phyloP scores from a whole-genome alignment of 2,113 vertebrate species.

The Sporophila hypoxantha region DNA sequence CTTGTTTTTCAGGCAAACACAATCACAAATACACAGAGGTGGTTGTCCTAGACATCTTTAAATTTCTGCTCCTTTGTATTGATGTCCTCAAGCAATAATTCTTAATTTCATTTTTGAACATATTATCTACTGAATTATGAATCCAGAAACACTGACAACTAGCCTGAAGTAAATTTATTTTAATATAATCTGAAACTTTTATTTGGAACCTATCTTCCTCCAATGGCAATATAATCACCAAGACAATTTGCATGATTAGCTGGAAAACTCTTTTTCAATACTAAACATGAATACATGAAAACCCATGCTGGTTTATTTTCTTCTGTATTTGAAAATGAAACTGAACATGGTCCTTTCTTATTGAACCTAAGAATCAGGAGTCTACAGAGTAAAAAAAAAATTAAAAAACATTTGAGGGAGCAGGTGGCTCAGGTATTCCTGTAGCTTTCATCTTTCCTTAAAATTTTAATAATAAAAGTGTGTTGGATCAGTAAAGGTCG shows the following conservation, averaged over 20 bases:
- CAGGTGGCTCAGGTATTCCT: neutral
- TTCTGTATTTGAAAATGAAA: neutral
- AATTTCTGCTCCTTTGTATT: neutral
- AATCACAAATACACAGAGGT: neutral
- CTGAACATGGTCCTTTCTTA: neutral
- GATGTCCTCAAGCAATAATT: neutral
- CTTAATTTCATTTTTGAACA: neutral
- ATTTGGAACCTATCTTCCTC: neutral
- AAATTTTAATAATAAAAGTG: neutral
- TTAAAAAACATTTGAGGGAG: neutral
- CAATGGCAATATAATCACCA: neutral
- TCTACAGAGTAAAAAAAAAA: neutral
- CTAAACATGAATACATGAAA: neutral
- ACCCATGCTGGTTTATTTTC: neutral
- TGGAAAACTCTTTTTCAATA: neutral
- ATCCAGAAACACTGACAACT: neutral
- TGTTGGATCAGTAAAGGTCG: neutral
- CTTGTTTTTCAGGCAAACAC: neutral
- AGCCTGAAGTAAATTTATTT: neutral
- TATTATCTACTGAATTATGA: neutral
- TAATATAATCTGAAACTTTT: neutral
- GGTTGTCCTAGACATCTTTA: neutral
- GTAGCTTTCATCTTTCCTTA: neutral
- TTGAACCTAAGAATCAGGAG: neutral
- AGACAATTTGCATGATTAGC: neutral